Conservation (phyloP, 2,888 invertebrate genomes). For the Nudaria mundana region DNA sequence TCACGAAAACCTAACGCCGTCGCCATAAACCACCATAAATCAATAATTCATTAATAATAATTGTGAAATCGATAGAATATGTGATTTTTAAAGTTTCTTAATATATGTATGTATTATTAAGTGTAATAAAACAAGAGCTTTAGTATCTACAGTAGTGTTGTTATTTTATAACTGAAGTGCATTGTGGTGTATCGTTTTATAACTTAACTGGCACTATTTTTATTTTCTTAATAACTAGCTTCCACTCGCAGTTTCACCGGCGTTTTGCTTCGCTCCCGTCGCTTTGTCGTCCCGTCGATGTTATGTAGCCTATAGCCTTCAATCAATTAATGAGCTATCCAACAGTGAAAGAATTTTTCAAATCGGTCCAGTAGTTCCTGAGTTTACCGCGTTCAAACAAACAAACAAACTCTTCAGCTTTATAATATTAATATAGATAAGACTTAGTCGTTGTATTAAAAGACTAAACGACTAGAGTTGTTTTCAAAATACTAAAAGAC, state of each 20-base stretch:
- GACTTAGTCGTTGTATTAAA: too few relatives aligned
- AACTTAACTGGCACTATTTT: constrained; percentile 1
- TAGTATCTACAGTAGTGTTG: constrained; percentile 12
- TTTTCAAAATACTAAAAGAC: too few relatives aligned
- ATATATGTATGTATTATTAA: neutral
- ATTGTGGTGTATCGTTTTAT: constrained; percentile 6
- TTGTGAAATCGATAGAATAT: constrained; percentile 8
- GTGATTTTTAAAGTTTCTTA: neutral
- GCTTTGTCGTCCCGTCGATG: too few relatives aligned
- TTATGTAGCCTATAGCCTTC: too few relatives aligned
- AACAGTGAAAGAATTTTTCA: too few relatives aligned
- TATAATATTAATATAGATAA: too few relatives aligned
- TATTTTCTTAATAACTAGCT: neutral
- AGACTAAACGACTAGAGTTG: too few relatives aligned
- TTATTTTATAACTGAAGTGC: constrained; percentile 8
- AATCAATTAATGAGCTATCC: too few relatives aligned
- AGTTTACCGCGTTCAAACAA: too few relatives aligned
- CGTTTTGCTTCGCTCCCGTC: too few relatives aligned
- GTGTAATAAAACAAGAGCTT: constrained; percentile 15
- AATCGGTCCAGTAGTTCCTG: too few relatives aligned
- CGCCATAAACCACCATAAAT: constrained; percentile 13
- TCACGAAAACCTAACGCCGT: constrained; percentile 10
- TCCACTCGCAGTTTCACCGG: neutral
- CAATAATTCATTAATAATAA: constrained; percentile 14
- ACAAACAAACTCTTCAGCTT: too few relatives aligned